Evolutionary conservation across 2,113 vertebrate genomes (phyloP).

Genomic region (Mus pahari): DNA sequence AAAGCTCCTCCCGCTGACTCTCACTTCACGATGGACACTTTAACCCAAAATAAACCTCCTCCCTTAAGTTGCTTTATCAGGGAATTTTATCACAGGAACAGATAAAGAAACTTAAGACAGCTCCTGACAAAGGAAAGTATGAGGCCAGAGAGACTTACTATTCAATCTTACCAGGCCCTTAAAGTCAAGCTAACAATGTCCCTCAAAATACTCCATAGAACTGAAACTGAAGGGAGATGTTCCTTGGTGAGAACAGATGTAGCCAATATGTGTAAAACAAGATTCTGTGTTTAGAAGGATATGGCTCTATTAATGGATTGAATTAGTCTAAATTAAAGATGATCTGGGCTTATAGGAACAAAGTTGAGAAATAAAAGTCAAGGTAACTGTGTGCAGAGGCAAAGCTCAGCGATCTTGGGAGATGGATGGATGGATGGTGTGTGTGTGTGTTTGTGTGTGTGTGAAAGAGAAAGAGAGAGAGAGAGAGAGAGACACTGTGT

Average conservation of each 20-base stretch:
- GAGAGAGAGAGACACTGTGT: too few relatives aligned
- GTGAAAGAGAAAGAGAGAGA: not conserved
- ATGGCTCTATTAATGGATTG: not conserved
- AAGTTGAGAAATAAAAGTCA: not conserved
- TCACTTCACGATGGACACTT: not conserved
- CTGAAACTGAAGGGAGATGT: not conserved
- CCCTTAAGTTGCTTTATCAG: not conserved
- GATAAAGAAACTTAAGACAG: not conserved
- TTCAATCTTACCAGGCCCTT: not conserved
- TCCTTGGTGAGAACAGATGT: not conserved
- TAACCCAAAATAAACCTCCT: not conserved
- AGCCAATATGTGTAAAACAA: not conserved
- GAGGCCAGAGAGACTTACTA: not conserved
- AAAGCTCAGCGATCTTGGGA: not conserved
- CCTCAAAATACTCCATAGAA: not conserved
- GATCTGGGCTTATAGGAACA: not conserved
- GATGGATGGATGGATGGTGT: not conserved
- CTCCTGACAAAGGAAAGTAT: not conserved
- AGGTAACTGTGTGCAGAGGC: not conserved
- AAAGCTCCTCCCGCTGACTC: not conserved
- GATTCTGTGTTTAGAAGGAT: not conserved
- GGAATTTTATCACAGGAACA: not conserved
- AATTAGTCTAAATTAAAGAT: not conserved
- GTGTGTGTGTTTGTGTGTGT: not conserved
- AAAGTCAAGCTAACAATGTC: not conserved